Evolutionary conservation across 2,113 vertebrate species (phyloP).

Genomic region (Calidris pugnax): DNA sequence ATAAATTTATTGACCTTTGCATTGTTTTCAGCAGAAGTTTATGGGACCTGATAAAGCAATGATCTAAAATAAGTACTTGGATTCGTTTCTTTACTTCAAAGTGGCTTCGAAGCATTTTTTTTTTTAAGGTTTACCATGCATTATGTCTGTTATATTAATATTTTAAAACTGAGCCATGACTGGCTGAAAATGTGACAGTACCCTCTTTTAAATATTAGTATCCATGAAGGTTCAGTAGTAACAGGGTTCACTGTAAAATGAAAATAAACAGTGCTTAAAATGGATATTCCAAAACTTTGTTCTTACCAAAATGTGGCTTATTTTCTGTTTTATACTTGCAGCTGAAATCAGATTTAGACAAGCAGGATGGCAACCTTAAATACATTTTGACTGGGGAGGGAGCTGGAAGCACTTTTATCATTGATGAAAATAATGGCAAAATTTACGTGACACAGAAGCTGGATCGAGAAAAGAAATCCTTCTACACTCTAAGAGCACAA

Average conservation of each 20-base stretch:
- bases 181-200: background rate
- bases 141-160: background rate
- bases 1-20: background rate
- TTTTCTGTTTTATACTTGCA: conserved; percentile 56
- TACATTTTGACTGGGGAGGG: conserved; percentile 87
- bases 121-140: background rate
- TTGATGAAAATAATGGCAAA: conserved; percentile 81
- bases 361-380: conserved; percentile 76
- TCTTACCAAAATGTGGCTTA: background rate
- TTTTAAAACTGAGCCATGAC: background rate
- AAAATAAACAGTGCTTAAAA: background rate
- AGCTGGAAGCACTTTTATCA: conserved; percentile 82
- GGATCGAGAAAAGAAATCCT: conserved; percentile 87
- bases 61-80: background rate
- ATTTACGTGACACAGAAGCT: conserved; percentile 80
- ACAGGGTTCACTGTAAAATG: background rate
- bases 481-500: conserved; percentile 84
- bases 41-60: background rate
- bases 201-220: background rate
- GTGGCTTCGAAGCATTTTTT: background rate
- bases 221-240: background rate
- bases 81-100: background rate
- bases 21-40: background rate
- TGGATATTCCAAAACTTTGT: background rate
- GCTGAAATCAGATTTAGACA: conserved; percentile 87